Conservation (phyloP, 2,888 invertebrate genomes). For the Biston betularia region DNA sequence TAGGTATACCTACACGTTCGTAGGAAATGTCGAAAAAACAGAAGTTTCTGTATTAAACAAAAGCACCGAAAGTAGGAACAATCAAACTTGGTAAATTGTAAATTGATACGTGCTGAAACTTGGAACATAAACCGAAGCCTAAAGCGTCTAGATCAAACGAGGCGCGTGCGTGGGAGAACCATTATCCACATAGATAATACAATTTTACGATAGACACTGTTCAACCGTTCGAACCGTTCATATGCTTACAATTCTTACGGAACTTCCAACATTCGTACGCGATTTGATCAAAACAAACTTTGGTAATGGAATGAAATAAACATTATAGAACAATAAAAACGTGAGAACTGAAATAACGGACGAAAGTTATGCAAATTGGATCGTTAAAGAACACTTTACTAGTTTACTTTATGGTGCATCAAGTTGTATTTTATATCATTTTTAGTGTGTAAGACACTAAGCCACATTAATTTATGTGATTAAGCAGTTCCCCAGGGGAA, state of each 20-base stretch:
- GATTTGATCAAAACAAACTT: constrained; percentile 37
- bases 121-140: constrained; percentile 7
- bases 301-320: constrained; percentile 41
- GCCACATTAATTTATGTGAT: constrained; percentile 33
- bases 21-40: neutral
- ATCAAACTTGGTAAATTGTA: constrained; percentile 18
- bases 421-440: constrained; percentile 51
- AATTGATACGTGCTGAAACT: constrained; percentile 21
- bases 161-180: constrained; percentile 25
- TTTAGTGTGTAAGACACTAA: constrained; percentile 41
- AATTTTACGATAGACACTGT: constrained; percentile 19
- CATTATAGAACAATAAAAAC: constrained; percentile 53
- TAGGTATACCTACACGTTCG: neutral
- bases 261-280: constrained; percentile 18
- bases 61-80: constrained; percentile 14
- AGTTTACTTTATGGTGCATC: constrained; percentile 54
- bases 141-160: constrained; percentile 23
- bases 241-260: constrained; percentile 10
- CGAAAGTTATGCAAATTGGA: constrained; percentile 58
- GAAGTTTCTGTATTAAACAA: constrained; percentile 37
- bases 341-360: constrained; percentile 53
- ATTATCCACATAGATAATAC: constrained; percentile 25
- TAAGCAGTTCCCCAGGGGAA: constrained; percentile 34
- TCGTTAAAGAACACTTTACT: constrained; percentile 57
- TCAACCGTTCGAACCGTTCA: constrained; percentile 12